Percentiles rank a stretch among this genome's conserved stretches.
phyloP scores from a whole-genome alignment of 1,140 invertebrate species.

The Sinella curviseta region DNA sequence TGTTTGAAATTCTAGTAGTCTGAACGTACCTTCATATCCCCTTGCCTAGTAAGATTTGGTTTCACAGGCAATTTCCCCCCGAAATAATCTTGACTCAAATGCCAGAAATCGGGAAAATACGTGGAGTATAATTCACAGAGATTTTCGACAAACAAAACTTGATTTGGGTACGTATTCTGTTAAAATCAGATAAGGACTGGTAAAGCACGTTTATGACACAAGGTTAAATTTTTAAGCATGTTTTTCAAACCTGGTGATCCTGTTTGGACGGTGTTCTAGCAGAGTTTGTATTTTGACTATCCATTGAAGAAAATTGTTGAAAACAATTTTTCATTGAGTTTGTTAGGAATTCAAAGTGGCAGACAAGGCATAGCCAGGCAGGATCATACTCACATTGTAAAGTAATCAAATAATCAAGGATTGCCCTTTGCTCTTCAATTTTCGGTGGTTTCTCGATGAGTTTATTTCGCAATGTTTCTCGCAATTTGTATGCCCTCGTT shows the following conservation, averaged over 20 bases:
- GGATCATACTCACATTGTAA: slow-evolving; percentile 79
- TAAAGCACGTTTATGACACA: too few relatives aligned
- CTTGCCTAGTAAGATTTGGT: slow-evolving; percentile 68
- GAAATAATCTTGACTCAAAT: slow-evolving; percentile 85
- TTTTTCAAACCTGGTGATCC: slow-evolving; percentile 27
- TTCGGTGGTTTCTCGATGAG: slow-evolving; percentile 83
- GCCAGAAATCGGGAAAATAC: slow-evolving; percentile 81
- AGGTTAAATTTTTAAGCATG: too few relatives aligned
- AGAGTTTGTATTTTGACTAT: slow-evolving; percentile 35
- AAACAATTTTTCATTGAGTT: slow-evolving; percentile 49
- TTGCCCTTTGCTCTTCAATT: slow-evolving; percentile 90
- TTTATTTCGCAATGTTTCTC: slow-evolving; percentile 76
- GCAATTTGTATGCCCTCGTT: slow-evolving; percentile 76
- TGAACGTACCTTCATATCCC: slow-evolving; percentile 66
- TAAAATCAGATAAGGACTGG: background rate
- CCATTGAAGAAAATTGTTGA: slow-evolving; percentile 39
- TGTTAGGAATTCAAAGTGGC: slow-evolving; percentile 65
- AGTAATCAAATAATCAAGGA: slow-evolving; percentile 73
- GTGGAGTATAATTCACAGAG: slow-evolving; percentile 68
- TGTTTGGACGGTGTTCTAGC: slow-evolving; percentile 43
- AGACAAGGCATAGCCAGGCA: slow-evolving; percentile 86
- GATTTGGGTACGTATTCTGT: slow-evolving; percentile 44
- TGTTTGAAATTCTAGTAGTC: background rate
- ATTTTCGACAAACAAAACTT: slow-evolving; percentile 72
- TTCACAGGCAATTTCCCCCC: slow-evolving; percentile 75